Base-by-base conservation (phyloP, 2,797 vertebrate species). In the Enteromius viviparus region DNA sequence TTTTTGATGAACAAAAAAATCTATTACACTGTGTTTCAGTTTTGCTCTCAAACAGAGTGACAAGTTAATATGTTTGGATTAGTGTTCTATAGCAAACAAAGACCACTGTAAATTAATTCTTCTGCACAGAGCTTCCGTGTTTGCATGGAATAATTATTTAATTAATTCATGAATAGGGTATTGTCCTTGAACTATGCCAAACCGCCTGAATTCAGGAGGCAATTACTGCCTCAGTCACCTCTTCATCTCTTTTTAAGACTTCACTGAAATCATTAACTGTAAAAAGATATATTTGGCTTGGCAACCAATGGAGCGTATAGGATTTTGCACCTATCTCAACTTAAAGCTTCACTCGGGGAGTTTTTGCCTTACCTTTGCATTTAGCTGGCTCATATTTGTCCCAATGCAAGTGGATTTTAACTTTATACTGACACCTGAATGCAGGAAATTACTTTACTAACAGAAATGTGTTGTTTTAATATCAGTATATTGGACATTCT, bases 101-200 rank as follows among this genome's bases (percentile, higher is more conserved):
- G 37, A 49, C 34, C 26, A 55, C 40, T 21, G 70, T 82, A 76
- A 82, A 76, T 82, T 34, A 64, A 79, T 79, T 84, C 60, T 45
- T 17, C 47, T 4, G 17, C 60, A 78, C 76, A 65, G 19, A 53
- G 58, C 32, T 74, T 84, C 60, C 19, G 6, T 65, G 68, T 66
- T 66, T 64, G 34, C 83, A 45, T 72, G 26, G 72, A 68, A 68
- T 82, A 58, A 32, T 76, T 58, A 32, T 82, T 76, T 66, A 55
- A 74, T 80, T 74, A 45, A 2, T 80, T 40, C 21, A 66, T 72
- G 32, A 79, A 78, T 78, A 15, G 76, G 4, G n/a, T 66, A 74
- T 84, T 84, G 76, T 79, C 60, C 68, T 80, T 79, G 68, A 80
- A 80, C 76, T 84, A 45, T 42, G 23, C 42, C 53, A 82, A 64